Conservation (phyloP, 2,797 vertebrate species). For the Amblyopsis hoosieri region DNA sequence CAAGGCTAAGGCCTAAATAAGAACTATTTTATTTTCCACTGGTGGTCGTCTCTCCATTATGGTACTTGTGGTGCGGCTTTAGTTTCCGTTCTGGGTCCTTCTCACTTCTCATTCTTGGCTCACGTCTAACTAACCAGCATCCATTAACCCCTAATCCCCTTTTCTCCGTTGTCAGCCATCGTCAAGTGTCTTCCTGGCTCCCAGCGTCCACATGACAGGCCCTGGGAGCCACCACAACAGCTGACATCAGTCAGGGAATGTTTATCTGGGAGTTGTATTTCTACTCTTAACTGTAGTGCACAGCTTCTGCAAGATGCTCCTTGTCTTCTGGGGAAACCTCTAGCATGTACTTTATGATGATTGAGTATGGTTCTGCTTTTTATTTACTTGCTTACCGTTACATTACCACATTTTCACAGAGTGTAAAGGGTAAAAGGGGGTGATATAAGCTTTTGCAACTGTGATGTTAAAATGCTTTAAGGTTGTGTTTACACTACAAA, state of each 20-base stretch:
- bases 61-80: conserved; percentile 9
- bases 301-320: not conserved
- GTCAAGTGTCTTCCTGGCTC: conserved; percentile 10
- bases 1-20: conserved; percentile 4
- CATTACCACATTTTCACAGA: conserved; percentile 9
- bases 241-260: not conserved
- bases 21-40: conserved; percentile 1
- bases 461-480: no score
- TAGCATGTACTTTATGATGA: conserved; percentile 22
- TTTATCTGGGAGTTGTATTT: conserved; percentile 8
- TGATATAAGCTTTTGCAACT: no score
- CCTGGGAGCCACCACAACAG: not conserved
- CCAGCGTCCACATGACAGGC: conserved; percentile 32
- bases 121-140: conserved; percentile 60
- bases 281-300: conserved; percentile 21
- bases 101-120: conserved; percentile 12
- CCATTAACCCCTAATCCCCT: conserved; percentile 63
- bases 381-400: conserved; percentile 6
- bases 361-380: not conserved
- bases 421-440: not conserved
- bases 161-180: conserved; percentile 39
- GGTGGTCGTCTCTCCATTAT: conserved; percentile 28
- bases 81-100: conserved; percentile 11
- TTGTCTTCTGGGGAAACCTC: not conserved
- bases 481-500: no score